Conservation (phyloP, 1,140 invertebrate species). For the Dysdera silvatica region DNA sequence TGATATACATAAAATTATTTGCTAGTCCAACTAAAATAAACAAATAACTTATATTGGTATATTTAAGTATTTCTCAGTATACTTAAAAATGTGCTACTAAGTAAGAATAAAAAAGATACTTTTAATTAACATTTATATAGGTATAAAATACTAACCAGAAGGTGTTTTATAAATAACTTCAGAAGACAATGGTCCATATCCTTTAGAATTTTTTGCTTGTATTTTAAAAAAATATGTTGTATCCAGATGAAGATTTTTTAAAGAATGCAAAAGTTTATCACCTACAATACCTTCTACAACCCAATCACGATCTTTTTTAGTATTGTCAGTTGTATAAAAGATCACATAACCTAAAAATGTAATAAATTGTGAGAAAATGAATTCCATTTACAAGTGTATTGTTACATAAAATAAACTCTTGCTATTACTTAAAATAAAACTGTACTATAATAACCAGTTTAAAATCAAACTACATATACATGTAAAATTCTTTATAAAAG, state of each 20-base stretch:
- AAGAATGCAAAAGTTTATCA: constrained; percentile 67
- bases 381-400: not conserved
- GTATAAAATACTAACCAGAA: constrained; percentile 3
- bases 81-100: not conserved
- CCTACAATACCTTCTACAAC: constrained; percentile 71
- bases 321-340: constrained; percentile 78
- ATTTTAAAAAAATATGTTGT: constrained; percentile 93
- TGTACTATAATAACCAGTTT: too few species aligned
- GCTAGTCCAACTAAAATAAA: constrained; percentile 10
- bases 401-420: not conserved
- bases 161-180: constrained; percentile 66
- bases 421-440: too few species aligned
- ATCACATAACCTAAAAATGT: constrained; percentile 65
- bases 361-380: not conserved
- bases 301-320: constrained; percentile 72
- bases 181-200: constrained; percentile 74
- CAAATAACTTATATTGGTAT: too few species aligned
- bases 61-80: not conserved
- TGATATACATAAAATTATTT: constrained; percentile 28
- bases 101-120: constrained; percentile 7
- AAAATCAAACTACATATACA: too few species aligned
- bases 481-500: too few species aligned
- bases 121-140: not conserved
- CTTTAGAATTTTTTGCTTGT: constrained; percentile 78
- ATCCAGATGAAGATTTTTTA: constrained; percentile 70